A percentile compares a stretch with the other conserved stretches of the same genome.
Conservation (phyloP, 2,797 vertebrate genomes). For the Rousettus madagascariensis region DNA sequence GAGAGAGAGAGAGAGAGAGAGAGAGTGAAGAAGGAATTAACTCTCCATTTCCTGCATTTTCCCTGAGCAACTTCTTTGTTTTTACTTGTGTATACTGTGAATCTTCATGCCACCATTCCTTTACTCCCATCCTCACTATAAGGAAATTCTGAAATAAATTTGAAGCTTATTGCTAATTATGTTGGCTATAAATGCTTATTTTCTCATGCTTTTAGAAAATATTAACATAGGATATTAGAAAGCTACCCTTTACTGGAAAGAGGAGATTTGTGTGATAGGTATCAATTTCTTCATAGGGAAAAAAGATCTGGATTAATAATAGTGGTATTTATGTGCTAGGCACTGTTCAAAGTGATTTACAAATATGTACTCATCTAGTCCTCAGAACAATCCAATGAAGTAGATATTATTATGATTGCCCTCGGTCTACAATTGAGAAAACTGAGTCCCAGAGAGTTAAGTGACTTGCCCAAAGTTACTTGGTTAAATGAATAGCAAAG, state of each 20-base stretch:
- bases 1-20: background rate
- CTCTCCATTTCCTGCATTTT: background rate
- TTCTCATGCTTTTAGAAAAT: background rate
- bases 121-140: accelerated
- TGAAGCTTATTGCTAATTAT: background rate
- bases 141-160: background rate
- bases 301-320: background rate
- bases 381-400: background rate
- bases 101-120: background rate
- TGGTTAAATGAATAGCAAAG: background rate
- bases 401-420: background rate
- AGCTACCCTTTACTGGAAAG: too few relatives aligned
- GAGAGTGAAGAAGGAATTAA: background rate
- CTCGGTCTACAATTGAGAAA: background rate
- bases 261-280: background rate
- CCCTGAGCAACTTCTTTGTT: background rate
- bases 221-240: too few relatives aligned
- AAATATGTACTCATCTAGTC: background rate
- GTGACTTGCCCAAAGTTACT: background rate
- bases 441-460: background rate
- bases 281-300: background rate
- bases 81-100: background rate
- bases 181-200: background rate
- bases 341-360: background rate
- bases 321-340: background rate